Evolutionary conservation across 2,113 vertebrate species (phyloP), one percentile per base, ranked within the genome.

Genomic region (Podocnemis expansa): DNA sequence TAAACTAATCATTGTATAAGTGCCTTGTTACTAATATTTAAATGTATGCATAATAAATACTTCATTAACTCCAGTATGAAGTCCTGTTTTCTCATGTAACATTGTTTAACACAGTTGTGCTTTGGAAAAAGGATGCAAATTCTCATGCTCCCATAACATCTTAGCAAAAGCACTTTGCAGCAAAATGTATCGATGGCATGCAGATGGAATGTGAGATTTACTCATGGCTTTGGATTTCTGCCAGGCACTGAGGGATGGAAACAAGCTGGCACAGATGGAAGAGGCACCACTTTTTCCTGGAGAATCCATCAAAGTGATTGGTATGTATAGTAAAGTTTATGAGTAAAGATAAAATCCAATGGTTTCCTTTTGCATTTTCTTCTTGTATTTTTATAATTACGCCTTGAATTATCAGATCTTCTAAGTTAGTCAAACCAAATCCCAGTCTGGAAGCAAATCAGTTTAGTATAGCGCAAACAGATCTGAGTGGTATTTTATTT

Each of bases 221-320:
- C 95, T 97, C 87, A 41, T 79, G 31, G 3, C 70, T 97, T 97
- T 98, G 97, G 95, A 70, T 97, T 93, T 84, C 93, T 97, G 97
- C 97, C 98, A 99, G 95, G 98, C 98, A 73, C 97, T 99, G 73
- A 98, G 98, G 96, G 99, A 98, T 94, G 98, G 98, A 83, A 98
- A 98, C 91, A 98, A 98, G 58, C 98, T 98, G 86, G 98, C 97
- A 75, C 98, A 98, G 96, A 98, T 99, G 98, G 99, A 99, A 93
- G 99, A 99, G 95, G 98, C 99, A 11, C 99, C 99, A 6, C 98
- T 99, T 96, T 98, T 99, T 85, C 99, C 99, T 27, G 99, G 99
- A 92, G 99, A 99, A 97, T 98, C 98, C 76, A 97, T 99, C 97
- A 99, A 99, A 97, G 98, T 98, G 56, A 98, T 99, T 60, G 99